phyloP scores from a whole-genome alignment of 2,888 invertebrate species.

The Chamaedrilus cognettii region DNA sequence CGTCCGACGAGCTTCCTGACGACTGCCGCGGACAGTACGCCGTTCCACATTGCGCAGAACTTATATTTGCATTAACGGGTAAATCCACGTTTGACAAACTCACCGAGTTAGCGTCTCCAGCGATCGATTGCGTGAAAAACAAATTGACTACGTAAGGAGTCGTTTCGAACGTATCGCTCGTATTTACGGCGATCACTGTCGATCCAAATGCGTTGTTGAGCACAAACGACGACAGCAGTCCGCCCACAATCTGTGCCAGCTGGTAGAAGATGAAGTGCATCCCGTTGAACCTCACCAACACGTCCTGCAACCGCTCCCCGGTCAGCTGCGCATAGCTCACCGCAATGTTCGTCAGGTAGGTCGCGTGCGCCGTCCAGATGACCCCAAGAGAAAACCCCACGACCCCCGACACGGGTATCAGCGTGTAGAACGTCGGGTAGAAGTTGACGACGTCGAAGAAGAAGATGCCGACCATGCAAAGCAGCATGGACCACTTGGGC shows the following conservation, averaged over 20 bases:
- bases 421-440: slow-evolving; percentile 46
- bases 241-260: slow-evolving; percentile 44
- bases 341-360: slow-evolving; percentile 52
- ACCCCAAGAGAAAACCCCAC: slow-evolving; percentile 49
- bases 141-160: too few species aligned
- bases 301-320: slow-evolving; percentile 40
- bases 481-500: slow-evolving; percentile 44
- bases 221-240: slow-evolving; percentile 35
- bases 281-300: slow-evolving; percentile 52
- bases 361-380: slow-evolving; percentile 54
- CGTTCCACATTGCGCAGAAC: slow-evolving; percentile 12
- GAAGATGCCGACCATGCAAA: slow-evolving; percentile 41
- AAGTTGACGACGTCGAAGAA: slow-evolving; percentile 49
- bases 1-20: slow-evolving; percentile 5
- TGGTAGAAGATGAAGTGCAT: slow-evolving; percentile 52
- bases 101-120: background rate
- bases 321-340: slow-evolving; percentile 43
- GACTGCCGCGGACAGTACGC: slow-evolving; percentile 6
- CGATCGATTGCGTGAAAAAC: too few species aligned
- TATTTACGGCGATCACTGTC: background rate
- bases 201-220: slow-evolving; percentile 9
- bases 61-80: too few species aligned
- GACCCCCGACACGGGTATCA: slow-evolving; percentile 47
- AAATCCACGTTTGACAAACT: background rate
- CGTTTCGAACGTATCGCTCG: background rate